Evolutionary conservation across 2,888 invertebrate genomes (phyloP).

Genomic region (Leptinotarsa peninsularis): DNA sequence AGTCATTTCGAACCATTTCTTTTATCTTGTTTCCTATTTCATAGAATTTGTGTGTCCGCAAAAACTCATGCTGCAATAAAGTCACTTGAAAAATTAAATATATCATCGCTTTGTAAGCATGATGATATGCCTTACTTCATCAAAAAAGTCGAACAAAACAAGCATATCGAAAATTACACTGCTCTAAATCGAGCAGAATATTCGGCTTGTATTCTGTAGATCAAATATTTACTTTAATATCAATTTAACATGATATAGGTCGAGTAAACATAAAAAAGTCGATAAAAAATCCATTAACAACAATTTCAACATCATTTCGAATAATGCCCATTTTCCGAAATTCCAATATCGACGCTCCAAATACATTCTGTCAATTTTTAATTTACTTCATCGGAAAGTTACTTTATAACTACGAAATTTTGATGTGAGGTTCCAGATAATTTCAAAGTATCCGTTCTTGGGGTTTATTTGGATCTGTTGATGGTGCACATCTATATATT

Average conservation of each 20-base stretch:
- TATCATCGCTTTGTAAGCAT: no score
- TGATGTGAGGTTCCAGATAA: no score
- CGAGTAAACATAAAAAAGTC: slow-evolving; percentile 32
- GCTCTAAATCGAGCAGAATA: slow-evolving; percentile 7
- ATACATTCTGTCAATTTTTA: background rate
- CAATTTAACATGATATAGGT: slow-evolving; percentile 37
- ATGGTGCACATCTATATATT: no score
- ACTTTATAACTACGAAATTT: no score
- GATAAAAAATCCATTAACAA: slow-evolving; percentile 36
- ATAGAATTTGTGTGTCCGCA: no score
- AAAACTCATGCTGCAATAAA: no score
- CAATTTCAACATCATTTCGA: slow-evolving; percentile 23
- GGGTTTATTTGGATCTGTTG: no score
- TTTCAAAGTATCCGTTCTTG: no score
- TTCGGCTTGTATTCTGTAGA: slow-evolving; percentile 34
- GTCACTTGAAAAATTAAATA: no score
- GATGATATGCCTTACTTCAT: no score
- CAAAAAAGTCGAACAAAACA: background rate
- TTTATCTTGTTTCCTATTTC: no score
- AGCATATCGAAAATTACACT: slow-evolving; percentile 23
- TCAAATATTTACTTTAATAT: slow-evolving; percentile 39
- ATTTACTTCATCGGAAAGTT: background rate
- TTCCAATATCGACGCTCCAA: slow-evolving; percentile 4
- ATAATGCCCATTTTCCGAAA: background rate
- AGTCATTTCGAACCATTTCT: no score